phyloP scores from a whole-genome alignment of 2,888 invertebrate species.

The Drosophila setosimentum region DNA sequence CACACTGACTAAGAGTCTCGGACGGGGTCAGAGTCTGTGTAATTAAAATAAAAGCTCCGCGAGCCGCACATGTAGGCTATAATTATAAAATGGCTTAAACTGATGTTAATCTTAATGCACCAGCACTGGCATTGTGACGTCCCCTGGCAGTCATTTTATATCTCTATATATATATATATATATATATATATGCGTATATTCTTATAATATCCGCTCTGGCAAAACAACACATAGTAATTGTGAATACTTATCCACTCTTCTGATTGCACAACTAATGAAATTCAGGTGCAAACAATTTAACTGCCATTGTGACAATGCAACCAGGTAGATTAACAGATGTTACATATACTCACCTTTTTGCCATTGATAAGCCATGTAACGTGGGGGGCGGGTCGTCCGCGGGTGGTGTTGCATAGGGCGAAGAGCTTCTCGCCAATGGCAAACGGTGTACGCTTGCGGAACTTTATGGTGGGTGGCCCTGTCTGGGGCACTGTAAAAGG shows the following conservation, averaged over 20 bases:
- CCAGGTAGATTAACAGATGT: conserved; percentile 22
- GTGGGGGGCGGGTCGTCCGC: conserved; percentile 89
- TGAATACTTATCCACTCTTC: background rate
- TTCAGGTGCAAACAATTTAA: conserved; percentile 23
- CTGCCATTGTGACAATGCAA: conserved; percentile 12
- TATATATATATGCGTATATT: background rate
- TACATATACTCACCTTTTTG: conserved; percentile 87
- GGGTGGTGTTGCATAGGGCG: conserved; percentile 90
- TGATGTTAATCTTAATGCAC: conserved; percentile 76
- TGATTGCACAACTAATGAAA: conserved; percentile 17
- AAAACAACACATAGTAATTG: background rate
- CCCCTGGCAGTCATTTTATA: conserved; percentile 62
- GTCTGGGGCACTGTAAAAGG: conserved; percentile 87
- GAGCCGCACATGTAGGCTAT: conserved; percentile 73
- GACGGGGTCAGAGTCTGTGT: conserved; percentile 47
- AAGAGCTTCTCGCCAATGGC: conserved; percentile 88
- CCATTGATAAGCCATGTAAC: conserved; percentile 91
- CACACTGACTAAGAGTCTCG: conserved; percentile 16
- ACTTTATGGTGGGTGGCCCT: conserved; percentile 88
- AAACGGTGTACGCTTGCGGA: conserved; percentile 87
- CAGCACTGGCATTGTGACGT: conserved; percentile 49
- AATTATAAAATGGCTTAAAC: conserved; percentile 80
- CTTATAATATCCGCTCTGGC: conserved; percentile 1
- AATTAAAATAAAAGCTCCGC: conserved; percentile 75
- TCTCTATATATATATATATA: conserved; percentile 1